Evolutionary conservation across 1,140 invertebrate species (phyloP).

Genomic region (Drusus annulatus): DNA sequence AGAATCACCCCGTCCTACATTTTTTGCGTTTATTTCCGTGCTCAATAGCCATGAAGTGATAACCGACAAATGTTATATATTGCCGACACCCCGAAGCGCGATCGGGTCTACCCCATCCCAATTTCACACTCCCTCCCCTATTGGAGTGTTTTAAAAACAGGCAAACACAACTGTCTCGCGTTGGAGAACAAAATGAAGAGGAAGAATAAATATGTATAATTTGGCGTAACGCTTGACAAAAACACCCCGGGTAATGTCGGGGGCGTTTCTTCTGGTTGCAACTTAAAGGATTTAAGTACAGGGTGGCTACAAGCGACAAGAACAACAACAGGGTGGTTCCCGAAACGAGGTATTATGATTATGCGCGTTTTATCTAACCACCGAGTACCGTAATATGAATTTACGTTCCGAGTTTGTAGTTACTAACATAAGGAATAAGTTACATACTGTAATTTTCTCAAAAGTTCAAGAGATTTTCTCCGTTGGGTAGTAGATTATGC

Average conservation of each 20-base stretch:
- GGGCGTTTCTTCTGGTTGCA: not conserved
- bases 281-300: not conserved
- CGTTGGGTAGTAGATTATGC: no score
- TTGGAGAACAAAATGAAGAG: not conserved
- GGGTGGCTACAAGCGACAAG: not conserved
- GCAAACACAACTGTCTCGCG: not conserved
- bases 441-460: no score
- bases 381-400: no score
- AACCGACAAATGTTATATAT: not conserved
- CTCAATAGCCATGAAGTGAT: constrained; percentile 13
- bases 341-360: no score
- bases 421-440: no score
- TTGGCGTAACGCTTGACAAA: not conserved
- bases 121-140: no score
- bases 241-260: not conserved
- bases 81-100: not conserved
- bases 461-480: no score
- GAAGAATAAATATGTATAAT: not conserved
- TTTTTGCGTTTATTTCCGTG: not conserved
- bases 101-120: no score
- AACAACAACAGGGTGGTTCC: no score
- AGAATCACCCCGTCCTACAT: not conserved
- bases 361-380: no score
- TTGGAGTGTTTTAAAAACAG: no score
- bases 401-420: no score